Conservation (phyloP, 2,888 invertebrate species). For the Xanthostigma xanthostigma region DNA sequence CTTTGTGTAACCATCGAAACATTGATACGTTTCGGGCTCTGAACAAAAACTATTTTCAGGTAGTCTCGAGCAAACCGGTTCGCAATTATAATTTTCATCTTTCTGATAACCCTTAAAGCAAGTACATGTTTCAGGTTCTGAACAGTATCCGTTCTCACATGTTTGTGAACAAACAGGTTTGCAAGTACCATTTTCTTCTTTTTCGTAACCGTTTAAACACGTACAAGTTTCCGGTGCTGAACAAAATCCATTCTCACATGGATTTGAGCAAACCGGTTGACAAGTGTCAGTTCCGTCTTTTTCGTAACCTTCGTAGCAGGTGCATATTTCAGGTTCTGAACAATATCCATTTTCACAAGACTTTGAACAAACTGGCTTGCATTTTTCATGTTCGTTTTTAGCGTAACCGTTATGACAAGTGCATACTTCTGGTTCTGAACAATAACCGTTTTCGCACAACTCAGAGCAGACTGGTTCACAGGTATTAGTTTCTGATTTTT, state of each 20-base stretch:
- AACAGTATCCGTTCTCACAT: constrained; percentile 33
- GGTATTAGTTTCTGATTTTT: constrained; percentile 10
- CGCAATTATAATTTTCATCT: constrained; percentile 3
- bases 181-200: constrained; percentile 14
- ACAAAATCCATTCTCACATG: constrained; percentile 28
- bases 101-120: constrained; percentile 27
- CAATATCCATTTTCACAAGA: constrained; percentile 6
- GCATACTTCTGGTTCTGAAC: constrained; percentile 16
- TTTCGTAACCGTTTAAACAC: constrained; percentile 9
- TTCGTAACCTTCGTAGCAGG: constrained; percentile 15
- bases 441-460: constrained; percentile 5
- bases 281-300: constrained; percentile 19
- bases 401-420: constrained; percentile 15
- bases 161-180: constrained; percentile 17
- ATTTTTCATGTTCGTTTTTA: constrained; percentile 1
- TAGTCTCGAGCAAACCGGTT: no score
- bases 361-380: constrained; percentile 3
- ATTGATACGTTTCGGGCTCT: not conserved
- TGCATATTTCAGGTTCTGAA: constrained; percentile 16
- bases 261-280: constrained; percentile 32
- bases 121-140: constrained; percentile 27
- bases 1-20: not conserved
- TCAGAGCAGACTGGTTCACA: constrained; percentile 5
- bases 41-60: no score
- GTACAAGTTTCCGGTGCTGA: constrained; percentile 25